Conservation (phyloP, 2,888 invertebrate species). For the Teleiodes luculella region DNA sequence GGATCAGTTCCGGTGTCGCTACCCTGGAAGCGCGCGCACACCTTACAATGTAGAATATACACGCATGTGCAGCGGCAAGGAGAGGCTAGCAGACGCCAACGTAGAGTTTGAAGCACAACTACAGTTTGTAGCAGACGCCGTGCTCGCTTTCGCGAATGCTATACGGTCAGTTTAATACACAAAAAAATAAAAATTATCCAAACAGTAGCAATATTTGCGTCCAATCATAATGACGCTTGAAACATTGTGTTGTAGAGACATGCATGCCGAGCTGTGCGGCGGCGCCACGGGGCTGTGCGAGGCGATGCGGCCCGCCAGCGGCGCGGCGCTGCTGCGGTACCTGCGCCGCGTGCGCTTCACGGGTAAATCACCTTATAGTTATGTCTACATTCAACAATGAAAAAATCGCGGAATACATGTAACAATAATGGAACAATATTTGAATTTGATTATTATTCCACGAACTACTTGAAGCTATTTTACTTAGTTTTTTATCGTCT, state of each 20-base stretch:
- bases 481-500: no score
- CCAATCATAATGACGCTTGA: not conserved
- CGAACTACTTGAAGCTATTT: no score
- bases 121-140: slow-evolving; percentile 97
- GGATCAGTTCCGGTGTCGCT: slow-evolving; percentile 92
- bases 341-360: slow-evolving; percentile 89
- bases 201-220: not conserved
- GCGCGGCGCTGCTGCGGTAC: slow-evolving; percentile 90
- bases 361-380: no score
- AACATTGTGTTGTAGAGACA: slow-evolving; percentile 79
- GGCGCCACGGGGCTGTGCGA: slow-evolving; percentile 88
- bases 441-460: no score
- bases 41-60: slow-evolving; percentile 87
- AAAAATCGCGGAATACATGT: no score
- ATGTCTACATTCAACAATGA: no score
- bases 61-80: slow-evolving; percentile 86
- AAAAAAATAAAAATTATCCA: not conserved
- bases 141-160: slow-evolving; percentile 95
- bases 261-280: slow-evolving; percentile 89
- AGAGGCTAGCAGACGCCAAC: slow-evolving; percentile 85
- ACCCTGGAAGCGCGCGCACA: slow-evolving; percentile 87
- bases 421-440: no score
- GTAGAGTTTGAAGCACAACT: slow-evolving; percentile 94
- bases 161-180: slow-evolving; percentile 74
- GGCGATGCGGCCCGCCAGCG: slow-evolving; percentile 92